Evolutionary conservation across 2,888 invertebrate species (phyloP).

Genomic region (Lasius platythorax): DNA sequence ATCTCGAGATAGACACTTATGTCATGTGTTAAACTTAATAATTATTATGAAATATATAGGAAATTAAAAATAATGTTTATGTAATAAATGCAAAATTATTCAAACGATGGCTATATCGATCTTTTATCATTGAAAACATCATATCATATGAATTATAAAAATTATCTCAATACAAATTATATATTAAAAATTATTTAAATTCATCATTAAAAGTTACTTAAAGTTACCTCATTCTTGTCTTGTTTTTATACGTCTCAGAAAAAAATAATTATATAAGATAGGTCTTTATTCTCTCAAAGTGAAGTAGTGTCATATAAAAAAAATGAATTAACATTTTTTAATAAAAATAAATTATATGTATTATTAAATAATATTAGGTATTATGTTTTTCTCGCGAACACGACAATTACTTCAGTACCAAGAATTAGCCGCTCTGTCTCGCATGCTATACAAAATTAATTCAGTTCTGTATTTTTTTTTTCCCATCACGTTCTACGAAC

Average conservation of each 20-base stretch:
- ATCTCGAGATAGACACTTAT: neutral
- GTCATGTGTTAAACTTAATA: neutral
- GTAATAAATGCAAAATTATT: conserved; percentile 11
- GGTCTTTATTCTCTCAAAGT: neutral
- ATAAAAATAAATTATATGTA: neutral
- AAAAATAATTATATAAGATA: neutral
- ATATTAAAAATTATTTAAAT: no score
- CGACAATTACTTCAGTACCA: neutral
- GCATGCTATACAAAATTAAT: neutral
- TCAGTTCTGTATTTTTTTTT: neutral
- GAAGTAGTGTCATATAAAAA: neutral
- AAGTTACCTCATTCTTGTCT: neutral
- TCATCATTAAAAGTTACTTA: neutral
- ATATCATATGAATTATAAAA: neutral
- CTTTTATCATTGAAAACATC: neutral
- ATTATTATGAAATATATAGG: neutral
- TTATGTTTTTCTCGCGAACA: neutral
- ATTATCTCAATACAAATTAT: no score
- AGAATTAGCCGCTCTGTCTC: neutral
- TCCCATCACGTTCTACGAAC: neutral
- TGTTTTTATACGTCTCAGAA: neutral
- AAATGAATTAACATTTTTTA: neutral
- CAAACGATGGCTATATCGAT: neutral
- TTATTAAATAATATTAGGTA: neutral
- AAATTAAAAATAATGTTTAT: neutral